Evolutionary conservation across 2,113 vertebrate species (phyloP).

Genomic region (Xenus cinereus): DNA sequence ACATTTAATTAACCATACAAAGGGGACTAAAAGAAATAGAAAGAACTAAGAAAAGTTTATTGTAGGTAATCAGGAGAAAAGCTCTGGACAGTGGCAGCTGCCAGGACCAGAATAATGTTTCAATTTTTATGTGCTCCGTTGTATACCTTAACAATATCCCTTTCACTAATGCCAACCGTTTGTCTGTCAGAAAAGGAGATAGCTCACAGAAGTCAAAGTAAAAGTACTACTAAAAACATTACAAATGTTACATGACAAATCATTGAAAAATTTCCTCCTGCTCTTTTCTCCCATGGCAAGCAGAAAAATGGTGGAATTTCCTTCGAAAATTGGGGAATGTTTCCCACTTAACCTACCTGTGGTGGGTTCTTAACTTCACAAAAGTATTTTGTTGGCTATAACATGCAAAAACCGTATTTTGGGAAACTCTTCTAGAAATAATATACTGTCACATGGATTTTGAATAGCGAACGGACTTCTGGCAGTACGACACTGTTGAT

Average conservation of each 20-base stretch:
- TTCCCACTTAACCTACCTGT: not conserved
- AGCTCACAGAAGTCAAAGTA: not conserved
- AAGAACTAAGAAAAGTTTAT: not conserved
- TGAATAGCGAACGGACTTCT: not conserved
- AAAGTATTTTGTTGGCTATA: not conserved
- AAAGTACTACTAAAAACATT: not conserved
- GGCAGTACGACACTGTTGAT: fast-evolving
- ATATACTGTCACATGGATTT: not conserved
- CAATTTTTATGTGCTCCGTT: not conserved
- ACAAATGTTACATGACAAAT: not conserved
- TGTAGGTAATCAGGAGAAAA: not conserved
- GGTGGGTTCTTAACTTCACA: not conserved
- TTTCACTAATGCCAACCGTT: not conserved
- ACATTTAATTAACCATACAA: not conserved
- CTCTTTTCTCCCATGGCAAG: not conserved
- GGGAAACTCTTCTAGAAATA: not conserved
- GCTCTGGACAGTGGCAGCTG: not conserved
- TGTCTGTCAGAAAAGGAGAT: not conserved
- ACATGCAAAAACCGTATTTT: not conserved
- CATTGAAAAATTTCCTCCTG: not conserved
- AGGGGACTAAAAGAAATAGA: not conserved
- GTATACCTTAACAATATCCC: not conserved
- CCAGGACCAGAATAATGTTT: not conserved
- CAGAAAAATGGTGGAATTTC: not conserved
- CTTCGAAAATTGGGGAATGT: not conserved